Conservation (phyloP, 2,888 invertebrate species). For the Augochlorella aurata region DNA sequence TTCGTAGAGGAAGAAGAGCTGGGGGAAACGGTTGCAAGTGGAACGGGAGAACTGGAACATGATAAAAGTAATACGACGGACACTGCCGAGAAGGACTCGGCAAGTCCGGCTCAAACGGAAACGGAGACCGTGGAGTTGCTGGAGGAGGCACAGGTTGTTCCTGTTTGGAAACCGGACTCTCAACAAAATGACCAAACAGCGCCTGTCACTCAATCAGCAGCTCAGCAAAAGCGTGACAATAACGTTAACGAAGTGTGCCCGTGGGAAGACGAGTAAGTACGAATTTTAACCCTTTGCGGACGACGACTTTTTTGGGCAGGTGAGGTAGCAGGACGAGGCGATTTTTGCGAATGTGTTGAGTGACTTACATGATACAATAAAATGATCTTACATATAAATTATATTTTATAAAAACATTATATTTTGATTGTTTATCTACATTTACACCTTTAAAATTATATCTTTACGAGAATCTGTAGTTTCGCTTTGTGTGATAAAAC, state of each 20-base stretch:
- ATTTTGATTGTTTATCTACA: no score
- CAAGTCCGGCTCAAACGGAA: constrained; percentile 37
- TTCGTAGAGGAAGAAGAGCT: constrained; percentile 44
- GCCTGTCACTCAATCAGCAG: constrained; percentile 62
- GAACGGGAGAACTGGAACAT: constrained; percentile 41
- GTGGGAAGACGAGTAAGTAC: constrained; percentile 97
- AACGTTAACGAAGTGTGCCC: constrained; percentile 94
- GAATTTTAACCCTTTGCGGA: no score
- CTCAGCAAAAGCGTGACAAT: constrained; percentile 81
- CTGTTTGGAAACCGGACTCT: constrained; percentile 81
- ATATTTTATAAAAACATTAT: no score
- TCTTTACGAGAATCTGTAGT: no score
- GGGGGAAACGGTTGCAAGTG: constrained; percentile 19
- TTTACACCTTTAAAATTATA: no score
- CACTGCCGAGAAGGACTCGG: constrained; percentile 27
- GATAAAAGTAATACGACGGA: constrained; percentile 28
- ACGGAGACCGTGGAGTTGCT: constrained; percentile 86
- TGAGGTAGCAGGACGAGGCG: no score
- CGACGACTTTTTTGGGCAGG: no score
- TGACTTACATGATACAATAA: no score
- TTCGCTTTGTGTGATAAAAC: no score
- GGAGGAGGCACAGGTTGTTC: constrained; percentile 83
- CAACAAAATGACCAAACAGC: constrained; percentile 67
- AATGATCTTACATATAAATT: no score
- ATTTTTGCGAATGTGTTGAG: no score